Percentiles rank a stretch among this genome's conserved stretches.
These are phyloP conservation scores for Lycorma delicatula DNA, from an alignment of 1,140 invertebrate species.

Conservation along the genomic window DNA sequence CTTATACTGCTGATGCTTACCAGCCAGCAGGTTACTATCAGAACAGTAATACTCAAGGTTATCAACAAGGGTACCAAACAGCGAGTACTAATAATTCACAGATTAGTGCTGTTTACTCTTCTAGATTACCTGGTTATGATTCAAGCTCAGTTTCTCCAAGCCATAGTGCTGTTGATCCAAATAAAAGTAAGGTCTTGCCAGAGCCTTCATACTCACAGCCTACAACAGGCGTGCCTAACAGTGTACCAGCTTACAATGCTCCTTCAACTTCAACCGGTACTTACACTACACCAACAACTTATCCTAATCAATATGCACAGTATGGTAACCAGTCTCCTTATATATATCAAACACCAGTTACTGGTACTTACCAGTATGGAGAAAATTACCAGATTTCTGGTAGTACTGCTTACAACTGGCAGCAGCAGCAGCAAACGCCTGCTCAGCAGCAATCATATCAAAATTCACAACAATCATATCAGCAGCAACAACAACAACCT, in stretches of 20 bases:
- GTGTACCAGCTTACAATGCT: no score
- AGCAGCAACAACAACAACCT: conserved; percentile 11
- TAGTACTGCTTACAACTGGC: no score
- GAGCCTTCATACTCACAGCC: no score
- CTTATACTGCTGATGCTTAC: not conserved
- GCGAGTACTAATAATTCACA: no score
- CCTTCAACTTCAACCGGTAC: not conserved
- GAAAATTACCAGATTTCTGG: no score
- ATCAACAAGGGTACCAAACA: no score
- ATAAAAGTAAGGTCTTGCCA: no score
- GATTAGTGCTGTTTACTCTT: no score
- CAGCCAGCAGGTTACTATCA: not conserved
- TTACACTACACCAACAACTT: not conserved
- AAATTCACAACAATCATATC: not conserved
- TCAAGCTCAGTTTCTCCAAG: not conserved
- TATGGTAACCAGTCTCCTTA: not conserved
- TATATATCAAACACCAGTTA: not conserved
- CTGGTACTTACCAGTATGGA: conserved; percentile 1
- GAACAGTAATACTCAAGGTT: not conserved
- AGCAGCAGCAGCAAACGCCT: no score
- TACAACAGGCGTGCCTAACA: no score
- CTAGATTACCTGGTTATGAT: not conserved
- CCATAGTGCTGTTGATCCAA: not conserved
- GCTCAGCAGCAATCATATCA: not conserved
- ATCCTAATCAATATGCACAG: not conserved